Evolutionary conservation across 2,113 vertebrate genomes (phyloP).

Genomic region (Neolamprologus variostigma): DNA sequence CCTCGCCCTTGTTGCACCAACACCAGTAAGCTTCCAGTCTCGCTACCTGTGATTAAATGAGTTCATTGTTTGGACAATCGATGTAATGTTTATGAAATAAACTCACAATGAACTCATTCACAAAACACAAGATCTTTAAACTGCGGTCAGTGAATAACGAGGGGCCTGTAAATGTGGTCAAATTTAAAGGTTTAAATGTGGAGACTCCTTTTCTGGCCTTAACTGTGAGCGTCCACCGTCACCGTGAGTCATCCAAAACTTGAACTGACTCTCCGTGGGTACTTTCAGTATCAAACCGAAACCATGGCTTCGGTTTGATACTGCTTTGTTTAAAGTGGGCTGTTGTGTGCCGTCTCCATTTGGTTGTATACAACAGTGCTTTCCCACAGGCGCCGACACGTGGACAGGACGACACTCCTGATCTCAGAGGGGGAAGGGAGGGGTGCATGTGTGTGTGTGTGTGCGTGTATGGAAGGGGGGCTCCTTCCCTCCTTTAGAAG

Average conservation of each 20-base stretch:
- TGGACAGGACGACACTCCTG: constrained; percentile 36
- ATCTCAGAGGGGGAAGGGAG: background rate
- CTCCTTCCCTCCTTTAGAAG: constrained; percentile 9
- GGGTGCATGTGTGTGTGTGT: background rate
- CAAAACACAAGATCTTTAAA: background rate
- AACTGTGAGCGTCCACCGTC: background rate
- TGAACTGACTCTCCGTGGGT: background rate
- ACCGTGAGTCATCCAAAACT: background rate
- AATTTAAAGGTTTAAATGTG: background rate
- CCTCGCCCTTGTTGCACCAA: background rate
- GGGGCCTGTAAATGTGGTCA: background rate
- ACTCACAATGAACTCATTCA: background rate
- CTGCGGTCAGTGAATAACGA: background rate
- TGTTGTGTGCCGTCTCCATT: background rate
- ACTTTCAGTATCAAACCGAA: background rate
- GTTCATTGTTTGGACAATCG: background rate
- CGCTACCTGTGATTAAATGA: background rate
- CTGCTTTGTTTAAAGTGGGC: constrained; percentile 12
- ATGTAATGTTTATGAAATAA: background rate
- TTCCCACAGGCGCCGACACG: constrained; percentile 35
- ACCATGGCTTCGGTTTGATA: background rate
- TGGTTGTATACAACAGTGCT: constrained; percentile 11
- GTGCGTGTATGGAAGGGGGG: background rate
- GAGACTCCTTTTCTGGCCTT: background rate
- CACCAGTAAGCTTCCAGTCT: background rate